Percentiles rank a stretch among this genome's conserved stretches.
These are phyloP conservation scores for Eupristina koningsbergeri DNA, from an alignment of 1,140 invertebrate species.

Conservation along the genomic window DNA sequence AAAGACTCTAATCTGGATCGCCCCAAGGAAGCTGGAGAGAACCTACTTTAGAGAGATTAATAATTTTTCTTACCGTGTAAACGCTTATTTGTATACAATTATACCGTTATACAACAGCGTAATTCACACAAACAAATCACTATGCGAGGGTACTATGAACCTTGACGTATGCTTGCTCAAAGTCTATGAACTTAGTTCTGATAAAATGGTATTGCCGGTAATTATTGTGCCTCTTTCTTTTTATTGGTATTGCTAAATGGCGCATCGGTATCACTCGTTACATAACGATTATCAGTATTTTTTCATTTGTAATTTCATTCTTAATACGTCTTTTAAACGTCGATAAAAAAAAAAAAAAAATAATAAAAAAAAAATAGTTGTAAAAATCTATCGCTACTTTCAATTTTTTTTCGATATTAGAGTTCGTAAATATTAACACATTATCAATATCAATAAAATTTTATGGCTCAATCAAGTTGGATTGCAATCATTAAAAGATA, in stretches of 20 bases:
- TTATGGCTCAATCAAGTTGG: not conserved
- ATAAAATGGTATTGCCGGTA: slow-evolving; percentile 4
- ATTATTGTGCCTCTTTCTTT: no score
- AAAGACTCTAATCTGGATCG: not conserved
- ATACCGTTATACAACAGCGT: not conserved
- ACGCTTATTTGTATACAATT: not conserved
- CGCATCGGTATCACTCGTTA: not conserved
- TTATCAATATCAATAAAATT: not conserved
- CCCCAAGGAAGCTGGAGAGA: not conserved
- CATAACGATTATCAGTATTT: not conserved
- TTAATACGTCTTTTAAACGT: no score
- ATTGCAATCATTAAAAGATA: not conserved
- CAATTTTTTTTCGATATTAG: not conserved
- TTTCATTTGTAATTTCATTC: not conserved
- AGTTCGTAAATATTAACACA: not conserved
- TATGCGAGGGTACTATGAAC: not conserved
- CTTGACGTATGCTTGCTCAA: not conserved
- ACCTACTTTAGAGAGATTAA: not conserved
- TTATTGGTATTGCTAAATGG: no score
- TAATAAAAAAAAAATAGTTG: not conserved
- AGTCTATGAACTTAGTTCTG: not conserved
- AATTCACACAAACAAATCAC: not conserved
- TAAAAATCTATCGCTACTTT: not conserved
- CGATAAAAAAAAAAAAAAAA: not conserved
- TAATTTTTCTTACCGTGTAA: not conserved